These are phyloP conservation scores for Brachionus calyciflorus DNA, from an alignment of 1,140 invertebrate genomes.

Conservation along the genomic window DNA sequence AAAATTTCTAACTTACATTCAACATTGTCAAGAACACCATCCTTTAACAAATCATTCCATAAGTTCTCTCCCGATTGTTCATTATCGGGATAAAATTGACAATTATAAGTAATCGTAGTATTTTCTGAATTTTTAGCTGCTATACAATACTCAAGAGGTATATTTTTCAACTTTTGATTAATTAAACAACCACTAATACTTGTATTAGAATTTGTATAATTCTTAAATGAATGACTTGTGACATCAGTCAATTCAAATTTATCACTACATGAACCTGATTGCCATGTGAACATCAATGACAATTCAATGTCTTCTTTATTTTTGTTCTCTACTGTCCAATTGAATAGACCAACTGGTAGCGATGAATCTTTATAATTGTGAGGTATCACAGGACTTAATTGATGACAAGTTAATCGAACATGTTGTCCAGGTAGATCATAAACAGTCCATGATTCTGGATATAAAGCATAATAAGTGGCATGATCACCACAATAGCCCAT, in stretches of 20 bases:
- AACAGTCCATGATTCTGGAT: slow-evolving; percentile 83
- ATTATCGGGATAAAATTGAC: slow-evolving; percentile 45
- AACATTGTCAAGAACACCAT: neutral
- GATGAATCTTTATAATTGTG: slow-evolving; percentile 72
- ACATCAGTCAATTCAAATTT: slow-evolving; percentile 44
- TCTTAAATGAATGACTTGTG: slow-evolving; percentile 63
- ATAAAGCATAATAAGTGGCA: slow-evolving; percentile 78
- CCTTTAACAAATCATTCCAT: slow-evolving; percentile 44
- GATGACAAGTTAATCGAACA: slow-evolving; percentile 74
- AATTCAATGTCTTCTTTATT: slow-evolving; percentile 69
- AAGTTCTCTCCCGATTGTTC: slow-evolving; percentile 8
- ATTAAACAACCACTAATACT: slow-evolving; percentile 37
- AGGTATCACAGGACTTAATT: slow-evolving; percentile 88
- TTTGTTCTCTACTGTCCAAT: slow-evolving; percentile 77
- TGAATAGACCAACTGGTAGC: slow-evolving; percentile 80
- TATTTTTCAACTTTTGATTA: slow-evolving; percentile 49
- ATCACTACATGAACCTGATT: slow-evolving; percentile 64
- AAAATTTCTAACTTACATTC: slow-evolving; percentile 15
- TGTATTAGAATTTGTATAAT: slow-evolving; percentile 54
- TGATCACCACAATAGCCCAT: slow-evolving; percentile 66
- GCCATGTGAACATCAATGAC: slow-evolving; percentile 79
- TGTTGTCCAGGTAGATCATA: slow-evolving; percentile 77
- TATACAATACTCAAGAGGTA: slow-evolving; percentile 58
- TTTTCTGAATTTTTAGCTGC: slow-evolving; percentile 51
- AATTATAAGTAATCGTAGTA: slow-evolving; percentile 15